A percentile compares a stretch with the other conserved stretches of the same genome.
These are phyloP conservation scores for Congeria kusceri DNA, from an alignment of 2,888 invertebrate species.

Conservation along the genomic window DNA sequence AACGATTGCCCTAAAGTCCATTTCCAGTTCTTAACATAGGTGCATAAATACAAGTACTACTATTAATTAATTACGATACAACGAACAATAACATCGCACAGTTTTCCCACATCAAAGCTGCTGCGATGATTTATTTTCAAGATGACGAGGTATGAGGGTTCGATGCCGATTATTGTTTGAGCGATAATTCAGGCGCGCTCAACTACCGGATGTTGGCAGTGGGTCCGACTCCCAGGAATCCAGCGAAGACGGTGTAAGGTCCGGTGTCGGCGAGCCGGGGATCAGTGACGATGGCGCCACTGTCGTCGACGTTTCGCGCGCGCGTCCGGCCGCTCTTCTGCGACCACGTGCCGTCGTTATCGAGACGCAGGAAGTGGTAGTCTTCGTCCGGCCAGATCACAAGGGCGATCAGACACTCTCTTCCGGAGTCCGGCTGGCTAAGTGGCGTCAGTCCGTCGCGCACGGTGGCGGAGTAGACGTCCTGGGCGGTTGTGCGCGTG, in stretches of 20 bases:
- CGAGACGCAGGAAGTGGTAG: constrained; percentile 58
- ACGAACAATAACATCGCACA: too few relatives aligned
- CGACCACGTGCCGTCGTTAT: constrained; percentile 55
- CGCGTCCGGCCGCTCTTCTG: constrained; percentile 59
- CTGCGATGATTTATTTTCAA: too few relatives aligned
- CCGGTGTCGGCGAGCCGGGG: constrained; percentile 45
- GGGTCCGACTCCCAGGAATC: constrained; percentile 39
- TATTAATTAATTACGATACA: too few relatives aligned
- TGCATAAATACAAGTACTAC: too few relatives aligned
- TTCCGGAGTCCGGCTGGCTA: constrained; percentile 20
- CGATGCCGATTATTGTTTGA: neutral
- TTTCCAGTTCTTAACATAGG: too few relatives aligned
- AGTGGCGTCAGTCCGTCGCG: constrained; percentile 54
- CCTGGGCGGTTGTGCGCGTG: constrained; percentile 20
- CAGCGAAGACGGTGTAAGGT: constrained; percentile 52
- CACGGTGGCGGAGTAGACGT: constrained; percentile 42
- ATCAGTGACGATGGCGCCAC: constrained; percentile 38
- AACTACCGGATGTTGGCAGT: constrained; percentile 16
- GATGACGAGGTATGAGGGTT: too few relatives aligned
- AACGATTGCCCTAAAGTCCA: too few relatives aligned
- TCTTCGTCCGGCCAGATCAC: constrained; percentile 62
- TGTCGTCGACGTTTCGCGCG: constrained; percentile 58
- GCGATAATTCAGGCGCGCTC: neutral
- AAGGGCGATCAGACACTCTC: constrained; percentile 49
- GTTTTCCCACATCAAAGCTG: too few relatives aligned